Percentiles rank a stretch among this genome's conserved stretches.
These are phyloP conservation scores for Bedellia somnulentella DNA, from an alignment of 2,888 invertebrate genomes.

Conservation along the genomic window DNA sequence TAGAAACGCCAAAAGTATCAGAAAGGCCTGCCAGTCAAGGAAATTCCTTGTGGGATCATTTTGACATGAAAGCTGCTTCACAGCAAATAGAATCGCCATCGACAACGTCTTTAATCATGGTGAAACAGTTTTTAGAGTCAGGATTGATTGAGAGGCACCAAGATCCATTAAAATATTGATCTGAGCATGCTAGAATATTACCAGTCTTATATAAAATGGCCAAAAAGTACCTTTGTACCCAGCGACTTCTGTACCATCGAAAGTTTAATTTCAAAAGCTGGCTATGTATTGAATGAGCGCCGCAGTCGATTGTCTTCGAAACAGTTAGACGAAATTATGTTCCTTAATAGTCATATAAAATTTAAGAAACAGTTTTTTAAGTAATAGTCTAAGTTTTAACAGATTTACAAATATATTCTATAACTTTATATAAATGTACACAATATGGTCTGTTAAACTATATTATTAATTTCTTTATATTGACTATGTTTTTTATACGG, in stretches of 20 bases:
- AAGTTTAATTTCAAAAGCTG: not conserved
- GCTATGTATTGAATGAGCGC: not conserved
- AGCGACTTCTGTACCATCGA: constrained; percentile 1
- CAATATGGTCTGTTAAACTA: too few species aligned
- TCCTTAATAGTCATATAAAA: not conserved
- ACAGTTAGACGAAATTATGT: not conserved
- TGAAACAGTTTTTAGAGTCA: too few species aligned
- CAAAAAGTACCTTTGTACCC: not conserved
- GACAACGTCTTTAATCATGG: too few species aligned
- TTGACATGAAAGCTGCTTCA: too few species aligned
- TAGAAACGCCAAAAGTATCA: not conserved
- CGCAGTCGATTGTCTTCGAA: not conserved
- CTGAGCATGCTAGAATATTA: not conserved
- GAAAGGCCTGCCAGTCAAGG: not conserved
- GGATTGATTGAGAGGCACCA: not conserved
- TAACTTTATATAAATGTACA: too few species aligned
- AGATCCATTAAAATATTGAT: too few species aligned
- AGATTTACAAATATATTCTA: too few species aligned
- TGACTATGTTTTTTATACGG: too few species aligned
- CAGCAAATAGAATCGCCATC: too few species aligned
- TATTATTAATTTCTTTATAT: too few species aligned
- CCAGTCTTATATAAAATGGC: not conserved
- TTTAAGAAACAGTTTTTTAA: not conserved
- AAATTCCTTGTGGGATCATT: not conserved
- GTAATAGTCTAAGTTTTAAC: too few species aligned